These are phyloP conservation scores for Teleogryllus oceanicus DNA, from an alignment of 2,888 invertebrate species.

Conservation along the genomic window DNA sequence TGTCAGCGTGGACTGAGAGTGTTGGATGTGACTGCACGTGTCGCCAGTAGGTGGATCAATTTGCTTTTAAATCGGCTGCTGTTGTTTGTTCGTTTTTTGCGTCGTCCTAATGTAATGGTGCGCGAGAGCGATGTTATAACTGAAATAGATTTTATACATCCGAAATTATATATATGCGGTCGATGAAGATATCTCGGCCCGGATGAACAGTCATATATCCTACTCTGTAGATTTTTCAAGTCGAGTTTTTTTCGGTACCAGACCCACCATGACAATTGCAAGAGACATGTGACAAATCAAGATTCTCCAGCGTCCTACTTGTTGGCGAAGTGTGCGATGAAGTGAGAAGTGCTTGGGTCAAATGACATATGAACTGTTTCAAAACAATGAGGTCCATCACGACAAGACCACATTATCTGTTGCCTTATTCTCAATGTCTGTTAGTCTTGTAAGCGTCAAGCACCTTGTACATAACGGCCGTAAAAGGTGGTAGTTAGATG, in stretches of 20 bases:
- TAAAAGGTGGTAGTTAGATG: constrained; percentile 12
- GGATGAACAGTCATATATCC: too few species aligned
- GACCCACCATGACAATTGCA: too few species aligned
- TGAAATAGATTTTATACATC: too few species aligned
- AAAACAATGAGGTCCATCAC: constrained; percentile 21
- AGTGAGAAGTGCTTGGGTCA: background rate
- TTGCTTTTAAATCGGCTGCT: too few species aligned
- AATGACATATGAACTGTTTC: background rate
- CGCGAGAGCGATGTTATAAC: too few species aligned
- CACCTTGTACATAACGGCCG: background rate
- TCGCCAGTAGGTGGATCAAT: too few species aligned
- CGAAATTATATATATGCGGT: too few species aligned
- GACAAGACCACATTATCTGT: constrained; percentile 31
- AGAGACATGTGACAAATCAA: background rate
- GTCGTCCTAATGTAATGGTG: too few species aligned
- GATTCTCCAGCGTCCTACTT: background rate
- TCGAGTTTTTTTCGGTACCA: too few species aligned
- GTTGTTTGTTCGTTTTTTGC: too few species aligned
- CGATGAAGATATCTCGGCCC: too few species aligned
- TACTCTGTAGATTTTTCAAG: too few species aligned
- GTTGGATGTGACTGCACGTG: background rate
- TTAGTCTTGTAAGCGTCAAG: constrained; percentile 2
- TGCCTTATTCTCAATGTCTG: constrained; percentile 34
- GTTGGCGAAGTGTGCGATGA: constrained; percentile 11
- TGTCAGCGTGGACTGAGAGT: background rate